These are phyloP conservation scores for Argopecten irradians DNA, from an alignment of 1,140 invertebrate genomes.

Conservation along the genomic window DNA sequence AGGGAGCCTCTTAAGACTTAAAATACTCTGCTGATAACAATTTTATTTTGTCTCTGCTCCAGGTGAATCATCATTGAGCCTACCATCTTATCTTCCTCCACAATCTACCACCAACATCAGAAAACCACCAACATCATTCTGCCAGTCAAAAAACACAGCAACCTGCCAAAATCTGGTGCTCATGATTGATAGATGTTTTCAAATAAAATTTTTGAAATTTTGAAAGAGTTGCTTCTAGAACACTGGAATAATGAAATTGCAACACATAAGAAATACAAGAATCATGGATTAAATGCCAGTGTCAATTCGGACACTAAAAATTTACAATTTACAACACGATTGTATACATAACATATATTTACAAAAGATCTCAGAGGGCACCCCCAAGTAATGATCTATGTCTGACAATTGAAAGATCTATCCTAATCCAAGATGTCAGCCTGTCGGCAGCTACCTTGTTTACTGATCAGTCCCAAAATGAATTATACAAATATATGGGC, in stretches of 20 bases:
- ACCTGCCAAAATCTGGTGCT: not conserved
- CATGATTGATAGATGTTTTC: not conserved
- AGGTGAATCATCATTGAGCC: not conserved
- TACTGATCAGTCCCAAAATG: too few species aligned
- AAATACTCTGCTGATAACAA: not conserved
- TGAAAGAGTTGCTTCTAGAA: too few species aligned
- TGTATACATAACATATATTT: not conserved
- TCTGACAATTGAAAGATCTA: too few species aligned
- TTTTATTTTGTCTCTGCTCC: conserved; percentile 21
- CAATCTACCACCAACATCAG: not conserved
- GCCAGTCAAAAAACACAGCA: not conserved
- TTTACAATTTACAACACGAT: not conserved
- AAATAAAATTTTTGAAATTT: too few species aligned
- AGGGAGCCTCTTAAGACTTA: not conserved
- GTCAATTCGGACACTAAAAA: not conserved
- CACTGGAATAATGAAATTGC: not conserved
- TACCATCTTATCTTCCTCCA: not conserved
- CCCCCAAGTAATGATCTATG: too few species aligned
- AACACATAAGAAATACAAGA: not conserved
- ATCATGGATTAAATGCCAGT: not conserved
- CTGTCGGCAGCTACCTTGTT: too few species aligned
- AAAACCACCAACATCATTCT: not conserved
- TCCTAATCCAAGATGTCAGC: too few species aligned
- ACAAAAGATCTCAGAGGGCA: too few species aligned
- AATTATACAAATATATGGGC: too few species aligned